phyloP scores from a whole-genome alignment of 2,888 invertebrate species.

The Megamerina dolium region DNA sequence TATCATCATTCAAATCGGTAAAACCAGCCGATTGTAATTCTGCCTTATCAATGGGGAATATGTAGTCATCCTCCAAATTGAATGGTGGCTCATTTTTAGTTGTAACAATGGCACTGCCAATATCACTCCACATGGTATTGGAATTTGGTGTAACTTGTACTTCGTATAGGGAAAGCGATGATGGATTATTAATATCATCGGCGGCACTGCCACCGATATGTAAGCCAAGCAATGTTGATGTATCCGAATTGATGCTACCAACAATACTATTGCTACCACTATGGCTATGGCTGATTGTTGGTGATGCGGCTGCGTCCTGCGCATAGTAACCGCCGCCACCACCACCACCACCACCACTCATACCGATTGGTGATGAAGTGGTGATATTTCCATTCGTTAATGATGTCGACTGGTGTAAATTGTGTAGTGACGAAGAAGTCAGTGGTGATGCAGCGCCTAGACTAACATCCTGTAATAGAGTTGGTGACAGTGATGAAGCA shows the following conservation, averaged over 20 bases:
- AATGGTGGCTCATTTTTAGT: slow-evolving; percentile 58
- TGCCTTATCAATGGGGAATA: slow-evolving; percentile 82
- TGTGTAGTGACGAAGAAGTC: slow-evolving; percentile 28
- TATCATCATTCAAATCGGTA: slow-evolving; percentile 79
- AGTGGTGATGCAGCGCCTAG: slow-evolving; percentile 40
- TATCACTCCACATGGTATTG: slow-evolving; percentile 49
- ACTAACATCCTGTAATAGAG: slow-evolving; percentile 45
- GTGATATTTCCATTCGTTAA: slow-evolving; percentile 28
- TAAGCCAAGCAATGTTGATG: slow-evolving; percentile 6
- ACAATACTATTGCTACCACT: slow-evolving; percentile 23
- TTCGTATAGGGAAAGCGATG: slow-evolving; percentile 37
- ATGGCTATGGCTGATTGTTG: slow-evolving; percentile 21
- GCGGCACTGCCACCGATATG: slow-evolving; percentile 16
- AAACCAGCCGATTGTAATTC: slow-evolving; percentile 79
- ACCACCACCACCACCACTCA: too few relatives aligned
- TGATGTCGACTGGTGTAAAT: slow-evolving; percentile 14
- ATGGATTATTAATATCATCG: slow-evolving; percentile 24
- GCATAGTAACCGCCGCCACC: slow-evolving; percentile 32
- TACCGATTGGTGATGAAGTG: too few relatives aligned
- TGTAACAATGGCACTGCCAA: slow-evolving; percentile 48
- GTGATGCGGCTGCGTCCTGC: slow-evolving; percentile 34
- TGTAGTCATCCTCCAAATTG: slow-evolving; percentile 85
- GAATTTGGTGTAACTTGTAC: slow-evolving; percentile 36
- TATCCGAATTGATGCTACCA: slow-evolving; percentile 21
- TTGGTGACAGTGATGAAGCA: slow-evolving; percentile 45